A percentile compares a stretch with the other conserved stretches of the same genome.
These are phyloP conservation scores for Arctocebus calabarensis DNA, from an alignment of 2,797 vertebrate species.

Conservation along the genomic window DNA sequence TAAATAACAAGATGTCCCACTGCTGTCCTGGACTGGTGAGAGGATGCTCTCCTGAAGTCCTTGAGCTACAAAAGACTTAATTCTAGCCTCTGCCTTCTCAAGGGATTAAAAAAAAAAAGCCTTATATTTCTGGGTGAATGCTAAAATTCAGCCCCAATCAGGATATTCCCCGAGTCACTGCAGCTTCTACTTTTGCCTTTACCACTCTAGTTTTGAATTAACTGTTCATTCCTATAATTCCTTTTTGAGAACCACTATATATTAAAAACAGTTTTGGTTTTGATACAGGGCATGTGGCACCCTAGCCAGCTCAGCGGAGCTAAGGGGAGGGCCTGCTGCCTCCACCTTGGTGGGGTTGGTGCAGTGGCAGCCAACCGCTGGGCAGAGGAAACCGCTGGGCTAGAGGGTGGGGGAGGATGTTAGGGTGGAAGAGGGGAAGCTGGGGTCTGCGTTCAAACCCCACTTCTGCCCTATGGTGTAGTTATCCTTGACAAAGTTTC, in stretches of 20 bases:
- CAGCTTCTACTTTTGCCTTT: not conserved
- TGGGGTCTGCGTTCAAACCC: not conserved
- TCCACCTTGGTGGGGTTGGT: no score
- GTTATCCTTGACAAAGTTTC: not conserved
- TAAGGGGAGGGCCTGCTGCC: no score
- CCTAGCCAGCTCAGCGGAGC: no score
- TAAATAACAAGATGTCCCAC: not conserved
- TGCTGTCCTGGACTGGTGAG: not conserved
- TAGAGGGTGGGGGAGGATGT: no score
- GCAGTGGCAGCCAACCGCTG: no score
- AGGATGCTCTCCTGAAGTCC: not conserved
- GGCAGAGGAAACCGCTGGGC: no score
- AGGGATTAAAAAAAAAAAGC: not conserved
- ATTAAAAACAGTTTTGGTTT: constrained; percentile 20
- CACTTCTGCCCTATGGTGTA: not conserved
- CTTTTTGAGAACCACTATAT: not conserved
- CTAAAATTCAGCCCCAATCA: not conserved
- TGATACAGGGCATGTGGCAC: no score
- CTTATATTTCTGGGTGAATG: not conserved
- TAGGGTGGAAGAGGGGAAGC: no score
- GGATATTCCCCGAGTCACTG: not conserved
- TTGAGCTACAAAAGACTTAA: not conserved
- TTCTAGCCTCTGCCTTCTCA: not conserved
- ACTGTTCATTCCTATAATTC: constrained; percentile 4
- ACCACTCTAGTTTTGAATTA: not conserved